A percentile compares a stretch with the other conserved stretches of the same genome.
Conservation (phyloP, 2,888 invertebrate genomes). For the Anodontia alba region DNA sequence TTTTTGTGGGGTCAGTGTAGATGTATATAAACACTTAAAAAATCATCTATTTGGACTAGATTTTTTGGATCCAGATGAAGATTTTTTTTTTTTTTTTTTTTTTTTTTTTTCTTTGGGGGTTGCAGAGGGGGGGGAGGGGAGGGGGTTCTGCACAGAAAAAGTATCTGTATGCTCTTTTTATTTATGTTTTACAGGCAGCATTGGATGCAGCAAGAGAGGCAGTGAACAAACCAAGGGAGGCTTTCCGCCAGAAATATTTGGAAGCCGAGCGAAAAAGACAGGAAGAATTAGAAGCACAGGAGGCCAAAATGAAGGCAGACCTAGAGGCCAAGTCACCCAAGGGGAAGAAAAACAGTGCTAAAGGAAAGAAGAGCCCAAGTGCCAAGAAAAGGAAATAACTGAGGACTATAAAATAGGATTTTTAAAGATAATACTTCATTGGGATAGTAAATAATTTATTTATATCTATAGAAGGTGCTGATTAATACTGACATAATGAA, state of each 20-base stretch:
- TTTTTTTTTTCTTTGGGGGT: too few relatives aligned
- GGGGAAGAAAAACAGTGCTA: constrained; percentile 78
- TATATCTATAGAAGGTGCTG: neutral
- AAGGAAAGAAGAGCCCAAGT: constrained; percentile 68
- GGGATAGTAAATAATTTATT: neutral
- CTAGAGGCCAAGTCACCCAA: constrained; percentile 82
- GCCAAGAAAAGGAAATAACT: constrained; percentile 84
- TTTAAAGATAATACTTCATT: neutral
- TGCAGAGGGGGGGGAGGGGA: too few relatives aligned
- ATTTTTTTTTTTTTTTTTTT: too few relatives aligned
- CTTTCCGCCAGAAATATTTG: constrained; percentile 82
- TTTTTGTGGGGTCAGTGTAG: too few relatives aligned
- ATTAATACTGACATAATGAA: too few relatives aligned
- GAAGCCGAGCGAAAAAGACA: constrained; percentile 81
- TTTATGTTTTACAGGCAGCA: constrained; percentile 69
- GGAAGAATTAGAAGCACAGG: constrained; percentile 82
- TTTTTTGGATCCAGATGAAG: too few relatives aligned
- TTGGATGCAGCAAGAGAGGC: constrained; percentile 78
- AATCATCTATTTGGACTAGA: too few relatives aligned
- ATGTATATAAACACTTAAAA: too few relatives aligned
- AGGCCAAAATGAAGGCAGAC: constrained; percentile 80
- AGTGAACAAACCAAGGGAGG: constrained; percentile 82
- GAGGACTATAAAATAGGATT: neutral
- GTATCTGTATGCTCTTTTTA: neutral
- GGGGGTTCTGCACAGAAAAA: too few relatives aligned